A percentile compares a stretch with the other conserved stretches of the same genome.
Conservation (phyloP, 2,888 invertebrate genomes). For the Liopterus haemorrhoidalis region DNA sequence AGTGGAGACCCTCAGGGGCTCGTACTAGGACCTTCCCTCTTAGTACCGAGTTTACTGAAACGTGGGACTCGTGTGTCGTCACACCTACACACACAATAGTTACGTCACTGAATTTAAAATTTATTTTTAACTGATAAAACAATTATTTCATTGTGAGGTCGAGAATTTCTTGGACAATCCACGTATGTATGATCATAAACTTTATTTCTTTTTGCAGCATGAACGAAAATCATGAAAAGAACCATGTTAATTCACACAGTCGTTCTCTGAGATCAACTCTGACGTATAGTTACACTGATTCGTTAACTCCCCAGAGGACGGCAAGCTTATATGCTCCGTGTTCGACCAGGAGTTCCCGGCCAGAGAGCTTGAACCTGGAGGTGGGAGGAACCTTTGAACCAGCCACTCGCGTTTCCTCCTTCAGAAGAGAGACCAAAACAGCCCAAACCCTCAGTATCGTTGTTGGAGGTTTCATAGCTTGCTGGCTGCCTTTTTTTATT, state of each 20-base stretch:
- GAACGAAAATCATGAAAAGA: slow-evolving; percentile 23
- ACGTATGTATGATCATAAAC: background rate
- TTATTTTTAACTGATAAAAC: no score
- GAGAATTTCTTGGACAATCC: no score
- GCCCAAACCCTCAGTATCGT: slow-evolving; percentile 82
- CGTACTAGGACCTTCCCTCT: no score
- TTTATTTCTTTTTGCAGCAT: slow-evolving; percentile 23
- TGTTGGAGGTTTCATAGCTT: slow-evolving; percentile 80
- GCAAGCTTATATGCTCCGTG: slow-evolving; percentile 41
- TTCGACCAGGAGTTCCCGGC: slow-evolving; percentile 45
- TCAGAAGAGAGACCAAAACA: slow-evolving; percentile 78
- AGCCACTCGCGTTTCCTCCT: slow-evolving; percentile 56
- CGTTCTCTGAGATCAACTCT: slow-evolving; percentile 40
- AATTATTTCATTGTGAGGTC: no score
- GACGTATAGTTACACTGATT: slow-evolving; percentile 41
- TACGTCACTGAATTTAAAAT: no score
- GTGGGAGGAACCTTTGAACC: slow-evolving; percentile 51
- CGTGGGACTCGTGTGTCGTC: no score
- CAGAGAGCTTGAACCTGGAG: slow-evolving; percentile 51
- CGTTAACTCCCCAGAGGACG: slow-evolving; percentile 37
- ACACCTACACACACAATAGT: no score
- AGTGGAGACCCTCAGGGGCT: no score
- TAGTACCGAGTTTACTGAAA: no score
- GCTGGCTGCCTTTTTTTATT: slow-evolving; percentile 84
- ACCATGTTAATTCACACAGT: slow-evolving; percentile 15